phyloP scores from a whole-genome alignment of 2,113 vertebrate genomes.

The Quiscalus mexicanus region DNA sequence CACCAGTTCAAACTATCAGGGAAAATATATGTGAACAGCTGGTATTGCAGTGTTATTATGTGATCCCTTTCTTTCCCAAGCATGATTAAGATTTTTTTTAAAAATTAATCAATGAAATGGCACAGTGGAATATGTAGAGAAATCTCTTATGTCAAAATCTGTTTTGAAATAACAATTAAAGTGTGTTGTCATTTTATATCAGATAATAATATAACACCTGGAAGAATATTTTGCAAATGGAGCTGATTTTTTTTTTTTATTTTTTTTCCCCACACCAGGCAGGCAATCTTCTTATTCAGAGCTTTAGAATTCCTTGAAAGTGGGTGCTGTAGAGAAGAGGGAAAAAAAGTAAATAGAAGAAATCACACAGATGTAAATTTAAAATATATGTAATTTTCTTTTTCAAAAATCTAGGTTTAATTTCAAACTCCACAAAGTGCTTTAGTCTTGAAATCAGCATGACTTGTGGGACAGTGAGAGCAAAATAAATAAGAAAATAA shows the following conservation, averaged over 20 bases:
- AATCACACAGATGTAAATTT: not conserved
- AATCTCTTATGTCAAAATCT: not conserved
- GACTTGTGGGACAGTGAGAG: not conserved
- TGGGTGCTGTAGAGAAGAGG: not conserved
- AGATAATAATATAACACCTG: not conserved
- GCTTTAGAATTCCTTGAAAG: not conserved
- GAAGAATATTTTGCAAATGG: not conserved
- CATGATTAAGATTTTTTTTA: rapidly evolving
- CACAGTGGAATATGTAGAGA: not conserved
- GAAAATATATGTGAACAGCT: not conserved
- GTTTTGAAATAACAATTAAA: not conserved
- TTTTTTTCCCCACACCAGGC: not conserved
- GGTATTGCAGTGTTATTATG: not conserved
- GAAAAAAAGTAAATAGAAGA: not conserved
- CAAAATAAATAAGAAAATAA: not conserved
- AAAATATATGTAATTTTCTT: not conserved
- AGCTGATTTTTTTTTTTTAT: not conserved
- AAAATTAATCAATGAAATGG: not conserved
- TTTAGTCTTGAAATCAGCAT: not conserved
- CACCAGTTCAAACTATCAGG: not conserved
- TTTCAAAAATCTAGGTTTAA: not conserved
- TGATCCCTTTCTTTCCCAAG: not conserved
- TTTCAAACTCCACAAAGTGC: not conserved
- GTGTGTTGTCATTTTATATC: not conserved
- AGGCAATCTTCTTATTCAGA: not conserved